These are phyloP conservation scores for Eulacestoma nigropectus DNA, from an alignment of 2,113 vertebrate species.

Conservation along the genomic window DNA sequence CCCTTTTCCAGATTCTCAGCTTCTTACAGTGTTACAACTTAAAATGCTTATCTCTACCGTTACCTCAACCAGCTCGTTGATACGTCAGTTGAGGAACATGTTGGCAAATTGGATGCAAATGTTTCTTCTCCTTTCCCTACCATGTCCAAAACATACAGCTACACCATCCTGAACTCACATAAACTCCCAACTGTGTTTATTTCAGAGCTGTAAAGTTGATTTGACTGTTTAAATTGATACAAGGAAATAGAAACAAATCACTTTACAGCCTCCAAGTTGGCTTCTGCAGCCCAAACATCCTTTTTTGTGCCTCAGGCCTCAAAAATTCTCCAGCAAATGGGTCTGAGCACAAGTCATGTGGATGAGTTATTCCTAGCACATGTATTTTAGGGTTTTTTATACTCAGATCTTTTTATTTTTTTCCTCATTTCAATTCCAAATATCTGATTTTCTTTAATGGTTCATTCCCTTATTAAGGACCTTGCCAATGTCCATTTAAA, in stretches of 20 bases:
- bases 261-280: slow-evolving; percentile 36
- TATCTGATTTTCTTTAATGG: not conserved
- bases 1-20: slow-evolving; percentile 2
- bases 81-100: not conserved
- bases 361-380: not conserved
- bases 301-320: slow-evolving; percentile 22
- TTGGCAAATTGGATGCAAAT: slow-evolving; percentile 16
- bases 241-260: slow-evolving; percentile 44
- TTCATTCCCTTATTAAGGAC: not conserved
- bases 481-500: not conserved
- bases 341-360: not conserved
- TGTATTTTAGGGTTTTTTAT: not conserved
- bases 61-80: slow-evolving; percentile 33
- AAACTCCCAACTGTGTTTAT: slow-evolving; percentile 33
- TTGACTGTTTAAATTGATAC: slow-evolving; percentile 20
- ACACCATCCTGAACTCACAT: not conserved
- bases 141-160: slow-evolving; percentile 32
- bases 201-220: slow-evolving; percentile 15
- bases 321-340: not conserved
- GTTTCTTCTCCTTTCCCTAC: not conserved
- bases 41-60: slow-evolving; percentile 46
- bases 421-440: not conserved
- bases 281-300: slow-evolving; percentile 39
- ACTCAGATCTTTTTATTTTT: not conserved
- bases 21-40: slow-evolving; percentile 4